These are phyloP conservation scores for Diloba caeruleocephala DNA, from an alignment of 2,888 invertebrate species.

Conservation along the genomic window DNA sequence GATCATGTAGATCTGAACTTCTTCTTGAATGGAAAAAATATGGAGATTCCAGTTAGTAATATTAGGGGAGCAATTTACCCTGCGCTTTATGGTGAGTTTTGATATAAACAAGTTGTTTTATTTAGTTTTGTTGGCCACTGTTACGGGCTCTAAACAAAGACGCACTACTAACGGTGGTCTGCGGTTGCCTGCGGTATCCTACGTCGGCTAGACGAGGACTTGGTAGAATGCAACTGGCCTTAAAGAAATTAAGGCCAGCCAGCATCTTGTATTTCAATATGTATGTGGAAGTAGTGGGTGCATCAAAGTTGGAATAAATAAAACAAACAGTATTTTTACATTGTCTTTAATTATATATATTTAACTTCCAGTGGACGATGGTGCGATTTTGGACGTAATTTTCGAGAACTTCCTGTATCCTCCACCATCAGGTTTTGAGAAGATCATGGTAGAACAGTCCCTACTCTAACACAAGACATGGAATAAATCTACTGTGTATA, in stretches of 20 bases:
- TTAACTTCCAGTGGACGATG: conserved; percentile 95
- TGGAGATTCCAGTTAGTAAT: conserved; percentile 95
- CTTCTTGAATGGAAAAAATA: conserved; percentile 96
- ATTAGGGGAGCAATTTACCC: conserved; percentile 97
- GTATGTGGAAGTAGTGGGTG: no score
- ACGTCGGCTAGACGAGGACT: no score
- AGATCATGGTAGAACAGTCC: conserved; percentile 99
- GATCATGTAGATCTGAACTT: conserved; percentile 99
- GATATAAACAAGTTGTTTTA: no score
- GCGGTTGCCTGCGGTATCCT: no score
- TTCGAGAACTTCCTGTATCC: conserved; percentile 96
- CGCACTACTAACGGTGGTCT: no score
- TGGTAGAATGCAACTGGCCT: no score
- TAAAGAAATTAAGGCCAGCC: no score
- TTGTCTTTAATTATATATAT: background rate
- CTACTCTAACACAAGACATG: conserved; percentile 91
- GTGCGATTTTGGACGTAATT: conserved; percentile 98
- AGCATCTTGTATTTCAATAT: no score
- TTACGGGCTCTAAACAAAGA: no score
- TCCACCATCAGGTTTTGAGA: conserved; percentile 96
- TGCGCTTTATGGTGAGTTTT: conserved; percentile 94
- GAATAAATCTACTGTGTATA: conserved; percentile 46
- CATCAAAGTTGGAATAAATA: no score
- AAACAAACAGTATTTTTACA: background rate
- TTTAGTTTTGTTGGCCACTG: background rate